Evolutionary conservation across 2,113 vertebrate species (phyloP).

Genomic region (Rhineura floridana): DNA sequence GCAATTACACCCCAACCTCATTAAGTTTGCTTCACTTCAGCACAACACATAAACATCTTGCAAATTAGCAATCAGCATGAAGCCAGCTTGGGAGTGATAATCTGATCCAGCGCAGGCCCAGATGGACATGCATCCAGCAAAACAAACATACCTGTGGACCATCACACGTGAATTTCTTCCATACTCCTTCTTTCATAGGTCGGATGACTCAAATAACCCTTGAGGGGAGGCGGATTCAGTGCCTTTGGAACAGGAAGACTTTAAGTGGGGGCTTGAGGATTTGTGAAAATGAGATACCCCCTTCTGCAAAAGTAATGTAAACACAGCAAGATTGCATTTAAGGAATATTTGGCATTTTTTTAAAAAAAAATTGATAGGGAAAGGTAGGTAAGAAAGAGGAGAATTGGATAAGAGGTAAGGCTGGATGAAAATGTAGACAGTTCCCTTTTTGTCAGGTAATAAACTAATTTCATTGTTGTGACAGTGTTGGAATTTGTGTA

Average conservation of each 20-base stretch:
- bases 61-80: slow-evolving; percentile 60
- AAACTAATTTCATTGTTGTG: not conserved
- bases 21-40: slow-evolving; percentile 16
- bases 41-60: slow-evolving; percentile 59
- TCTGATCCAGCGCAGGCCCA: slow-evolving; percentile 56
- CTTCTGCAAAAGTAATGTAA: not conserved
- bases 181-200: slow-evolving; percentile 23
- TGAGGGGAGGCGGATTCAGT: slow-evolving; percentile 35
- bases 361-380: not conserved
- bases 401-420: not conserved
- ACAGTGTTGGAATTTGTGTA: not conserved
- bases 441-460: not conserved
- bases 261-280: slow-evolving; percentile 18
- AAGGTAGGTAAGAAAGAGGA: not conserved
- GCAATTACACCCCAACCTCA: slow-evolving; percentile 42
- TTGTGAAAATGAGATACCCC: not conserved
- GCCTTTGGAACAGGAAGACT: slow-evolving; percentile 5
- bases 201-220: slow-evolving; percentile 32
- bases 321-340: slow-evolving; percentile 11
- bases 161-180: slow-evolving; percentile 64
- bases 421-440: not conserved
- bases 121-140: slow-evolving; percentile 56
- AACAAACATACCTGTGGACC: slow-evolving; percentile 68
- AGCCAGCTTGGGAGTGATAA: slow-evolving; percentile 32
- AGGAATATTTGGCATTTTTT: slow-evolving; percentile 39